Evolutionary conservation across 2,113 vertebrate genomes (phyloP), one percentile per base, ranked within the genome.

Genomic region (Desmodus rotundus): DNA sequence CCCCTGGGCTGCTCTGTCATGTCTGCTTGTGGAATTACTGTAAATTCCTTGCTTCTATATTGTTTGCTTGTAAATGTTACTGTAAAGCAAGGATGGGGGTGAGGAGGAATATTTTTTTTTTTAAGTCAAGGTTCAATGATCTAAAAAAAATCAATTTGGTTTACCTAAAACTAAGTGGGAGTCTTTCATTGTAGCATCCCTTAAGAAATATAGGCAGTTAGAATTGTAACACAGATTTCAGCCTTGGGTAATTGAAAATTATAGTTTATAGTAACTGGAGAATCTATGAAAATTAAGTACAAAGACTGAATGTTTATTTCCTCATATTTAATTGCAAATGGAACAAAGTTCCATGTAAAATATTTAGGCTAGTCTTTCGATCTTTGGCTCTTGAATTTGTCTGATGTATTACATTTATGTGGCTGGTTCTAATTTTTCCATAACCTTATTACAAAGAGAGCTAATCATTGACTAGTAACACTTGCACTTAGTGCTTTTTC

Each of bases 51-150:
- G 31, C 50, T 96, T 95, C 15, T 76, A 9, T 87, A 92, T 97
- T 93, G 92, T 96, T 93, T 95, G 12, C 54, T 92, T 95, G 28
- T 96, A 95, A 93, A 90, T 87, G 19, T 91, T 87, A 87, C 94
- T 93, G 22, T 92, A 96, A 95, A n/a, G 45, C 72, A 95, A 95
- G 15, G 10, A 63, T 38, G 19, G 14, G 50, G 50, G 17, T 58
- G 22, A 52, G 36, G 31, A 26, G 22, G 22, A 16, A 36, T 1
- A 26, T 56, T 73, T 80, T 89, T 73, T 80, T 89, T 90, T 88
- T 52, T 33, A 81, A 93, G n/a, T 89, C 78, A 93, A 91, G 72
- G 41, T 86, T 15, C 61, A 91, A 11, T 93, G 67, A 74, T 50
- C 36, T 81, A 63, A 50, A 85, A 73, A 67, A 91, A 82, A 50